Percentiles rank a stretch among this genome's conserved stretches.
phyloP scores from a whole-genome alignment of 2,888 invertebrate species.

The Rosalia funebris region DNA sequence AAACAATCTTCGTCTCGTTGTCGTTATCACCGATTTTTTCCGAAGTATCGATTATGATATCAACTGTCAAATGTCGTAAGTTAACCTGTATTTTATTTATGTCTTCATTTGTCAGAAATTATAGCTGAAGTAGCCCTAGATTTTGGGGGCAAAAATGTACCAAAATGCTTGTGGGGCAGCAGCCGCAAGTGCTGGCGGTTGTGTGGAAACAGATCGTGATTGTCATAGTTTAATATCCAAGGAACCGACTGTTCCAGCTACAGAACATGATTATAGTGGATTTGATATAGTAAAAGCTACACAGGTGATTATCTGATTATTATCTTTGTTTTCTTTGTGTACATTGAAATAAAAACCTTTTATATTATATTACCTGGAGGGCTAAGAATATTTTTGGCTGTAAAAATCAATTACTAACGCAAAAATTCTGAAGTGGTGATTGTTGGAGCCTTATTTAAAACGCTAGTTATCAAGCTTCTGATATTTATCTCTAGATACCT shows the following conservation, averaged over 20 bases:
- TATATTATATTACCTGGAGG: not conserved
- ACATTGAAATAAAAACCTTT: not conserved
- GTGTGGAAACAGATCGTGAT: constrained; percentile 71
- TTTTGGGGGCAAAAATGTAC: constrained; percentile 67
- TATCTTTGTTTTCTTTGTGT: not conserved
- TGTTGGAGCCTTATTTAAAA: not conserved
- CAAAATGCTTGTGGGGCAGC: constrained; percentile 79
- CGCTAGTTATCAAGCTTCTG: not conserved
- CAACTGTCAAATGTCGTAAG: constrained; percentile 28
- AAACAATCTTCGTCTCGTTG: too few relatives aligned
- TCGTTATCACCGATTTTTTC: not conserved
- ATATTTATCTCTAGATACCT: not conserved
- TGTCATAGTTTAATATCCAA: constrained; percentile 71
- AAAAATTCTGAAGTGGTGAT: not conserved
- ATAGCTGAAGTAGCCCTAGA: constrained; percentile 11
- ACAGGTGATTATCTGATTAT: constrained; percentile 68
- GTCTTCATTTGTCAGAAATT: constrained; percentile 13
- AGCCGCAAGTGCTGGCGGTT: constrained; percentile 72
- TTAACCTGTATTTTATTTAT: constrained; percentile 28
- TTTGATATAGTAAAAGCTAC: constrained; percentile 96
- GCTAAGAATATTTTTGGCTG: not conserved
- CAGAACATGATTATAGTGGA: constrained; percentile 79
- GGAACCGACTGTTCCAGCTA: constrained; percentile 71
- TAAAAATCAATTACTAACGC: not conserved
- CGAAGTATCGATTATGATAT: constrained; percentile 19